phyloP scores from a whole-genome alignment of 2,113 vertebrate species.

The Neotragus pygmaeus region DNA sequence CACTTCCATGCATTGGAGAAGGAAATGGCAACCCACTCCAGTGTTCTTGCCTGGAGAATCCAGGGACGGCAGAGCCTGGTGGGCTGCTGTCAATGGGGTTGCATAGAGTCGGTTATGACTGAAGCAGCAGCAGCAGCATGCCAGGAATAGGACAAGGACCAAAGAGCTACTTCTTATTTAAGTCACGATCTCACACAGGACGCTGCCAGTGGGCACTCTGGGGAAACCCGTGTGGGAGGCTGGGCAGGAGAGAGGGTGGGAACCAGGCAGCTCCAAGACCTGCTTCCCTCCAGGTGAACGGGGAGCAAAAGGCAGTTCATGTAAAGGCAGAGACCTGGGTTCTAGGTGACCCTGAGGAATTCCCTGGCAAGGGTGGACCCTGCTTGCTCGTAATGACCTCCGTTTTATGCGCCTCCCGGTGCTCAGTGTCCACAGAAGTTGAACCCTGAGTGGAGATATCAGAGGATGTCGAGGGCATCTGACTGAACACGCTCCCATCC shows the following conservation, averaged over 20 bases:
- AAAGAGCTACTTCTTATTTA: background rate
- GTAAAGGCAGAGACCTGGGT: background rate
- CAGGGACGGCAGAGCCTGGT: too few relatives aligned
- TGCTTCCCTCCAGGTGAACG: too few relatives aligned
- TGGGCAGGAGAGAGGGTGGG: too few relatives aligned
- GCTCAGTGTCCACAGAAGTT: background rate
- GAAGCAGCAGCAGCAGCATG: too few relatives aligned
- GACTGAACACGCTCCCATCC: background rate
- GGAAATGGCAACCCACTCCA: too few relatives aligned
- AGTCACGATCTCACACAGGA: background rate
- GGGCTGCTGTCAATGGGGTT: too few relatives aligned
- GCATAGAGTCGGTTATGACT: too few relatives aligned
- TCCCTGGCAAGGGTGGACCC: background rate
- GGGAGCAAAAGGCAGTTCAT: too few relatives aligned
- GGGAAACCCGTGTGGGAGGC: background rate
- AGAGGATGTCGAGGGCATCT: background rate
- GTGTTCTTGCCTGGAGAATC: too few relatives aligned
- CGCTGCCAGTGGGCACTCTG: too few relatives aligned
- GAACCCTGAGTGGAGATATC: background rate
- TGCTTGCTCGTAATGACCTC: background rate
- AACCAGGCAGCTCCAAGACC: background rate
- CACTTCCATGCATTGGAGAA: too few relatives aligned
- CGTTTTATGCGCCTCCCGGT: fast-evolving
- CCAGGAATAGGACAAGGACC: background rate
- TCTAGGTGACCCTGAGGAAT: background rate